Base-by-base conservation (phyloP, 2,113 vertebrate species). In the Neolamprologus longior region DNA sequence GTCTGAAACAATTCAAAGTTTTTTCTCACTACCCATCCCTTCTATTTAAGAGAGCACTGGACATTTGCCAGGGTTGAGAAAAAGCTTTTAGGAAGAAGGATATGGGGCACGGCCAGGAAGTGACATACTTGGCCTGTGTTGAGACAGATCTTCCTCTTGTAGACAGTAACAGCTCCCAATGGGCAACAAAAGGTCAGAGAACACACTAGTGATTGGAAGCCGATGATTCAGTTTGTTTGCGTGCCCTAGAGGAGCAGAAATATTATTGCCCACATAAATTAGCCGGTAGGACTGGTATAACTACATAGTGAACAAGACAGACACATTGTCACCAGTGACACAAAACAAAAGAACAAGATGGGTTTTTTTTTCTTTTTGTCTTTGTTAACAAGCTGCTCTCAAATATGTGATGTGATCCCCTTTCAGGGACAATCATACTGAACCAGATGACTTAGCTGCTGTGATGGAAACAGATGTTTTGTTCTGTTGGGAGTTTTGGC, bases 131-230 rank as follows among this genome's bases (percentile, higher is more conserved):
- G 89, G 68, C 87, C 85, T 88, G 83, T 93, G 90, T 90, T 91
- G 80, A 86, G 86, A 91, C 92, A 87, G 89, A 81, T 92, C 93
- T 88, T 95, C 92, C 94, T 93, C 80, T 93, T 37, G 26, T 52
- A 82, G 90, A 26, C 61, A 79, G 58, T 40, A 84, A 87, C 47
- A 28, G 71, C 42, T 88, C 90, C 87, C 89, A 40, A 35, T 2
- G 53, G 90, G 82, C 61, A 76, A 13, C 17, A 15, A 19, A 53
- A 83, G 88, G 90, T 90, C 86, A 89, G 47, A 91, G 89, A 86
- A 88, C 88, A 78, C 52, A n/a, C 28, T 7, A 52, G 63, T 57
- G 71, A 58, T 28, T 85, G 42, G 79, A 93, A 92, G 82, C 14
- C 3, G 17, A 83, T 53, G 54, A 78, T 47, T 57, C 5, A 4